Conservation (phyloP, 2,888 invertebrate genomes). For the Sinelater perroti region DNA sequence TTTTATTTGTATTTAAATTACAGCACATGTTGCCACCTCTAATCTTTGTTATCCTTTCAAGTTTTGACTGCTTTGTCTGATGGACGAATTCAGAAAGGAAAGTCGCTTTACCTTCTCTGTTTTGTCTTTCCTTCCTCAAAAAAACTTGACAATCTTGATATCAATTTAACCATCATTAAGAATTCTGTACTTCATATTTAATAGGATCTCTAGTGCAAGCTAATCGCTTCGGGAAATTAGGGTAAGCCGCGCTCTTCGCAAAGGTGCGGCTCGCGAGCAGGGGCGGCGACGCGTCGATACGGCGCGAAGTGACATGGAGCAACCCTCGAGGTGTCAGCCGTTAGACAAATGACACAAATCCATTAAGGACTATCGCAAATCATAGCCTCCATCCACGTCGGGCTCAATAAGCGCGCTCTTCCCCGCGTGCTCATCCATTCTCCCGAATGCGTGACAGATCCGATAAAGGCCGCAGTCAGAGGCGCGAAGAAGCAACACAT, state of each 20-base stretch:
- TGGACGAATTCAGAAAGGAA: too few species aligned
- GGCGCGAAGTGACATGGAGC: slow-evolving; percentile 31
- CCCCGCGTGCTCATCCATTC: slow-evolving; percentile 32
- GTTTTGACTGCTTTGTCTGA: too few species aligned
- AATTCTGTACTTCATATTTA: too few species aligned
- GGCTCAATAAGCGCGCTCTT: slow-evolving; percentile 32
- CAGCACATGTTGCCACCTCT: too few species aligned
- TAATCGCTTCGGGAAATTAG: too few species aligned
- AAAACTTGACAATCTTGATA: too few species aligned
- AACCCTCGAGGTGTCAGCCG: slow-evolving; percentile 41
- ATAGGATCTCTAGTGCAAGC: too few species aligned
- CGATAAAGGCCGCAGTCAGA: slow-evolving; percentile 20
- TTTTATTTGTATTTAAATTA: too few species aligned
- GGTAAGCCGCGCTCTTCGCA: slow-evolving; percentile 27
- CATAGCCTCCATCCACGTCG: slow-evolving; percentile 31
- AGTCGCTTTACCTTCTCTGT: too few species aligned
- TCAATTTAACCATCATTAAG: too few species aligned
- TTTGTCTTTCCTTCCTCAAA: too few species aligned
- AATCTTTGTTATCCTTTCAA: too few species aligned
- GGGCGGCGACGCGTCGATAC: slow-evolving; percentile 25
- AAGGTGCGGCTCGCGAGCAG: slow-evolving; percentile 26
- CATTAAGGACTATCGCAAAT: slow-evolving; percentile 47
- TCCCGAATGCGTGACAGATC: slow-evolving; percentile 24
- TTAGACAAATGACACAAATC: slow-evolving; percentile 47
- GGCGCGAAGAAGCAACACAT: slow-evolving; percentile 41